Conservation (phyloP, 2,113 vertebrate species). For the Microtus ochrogaster region DNA sequence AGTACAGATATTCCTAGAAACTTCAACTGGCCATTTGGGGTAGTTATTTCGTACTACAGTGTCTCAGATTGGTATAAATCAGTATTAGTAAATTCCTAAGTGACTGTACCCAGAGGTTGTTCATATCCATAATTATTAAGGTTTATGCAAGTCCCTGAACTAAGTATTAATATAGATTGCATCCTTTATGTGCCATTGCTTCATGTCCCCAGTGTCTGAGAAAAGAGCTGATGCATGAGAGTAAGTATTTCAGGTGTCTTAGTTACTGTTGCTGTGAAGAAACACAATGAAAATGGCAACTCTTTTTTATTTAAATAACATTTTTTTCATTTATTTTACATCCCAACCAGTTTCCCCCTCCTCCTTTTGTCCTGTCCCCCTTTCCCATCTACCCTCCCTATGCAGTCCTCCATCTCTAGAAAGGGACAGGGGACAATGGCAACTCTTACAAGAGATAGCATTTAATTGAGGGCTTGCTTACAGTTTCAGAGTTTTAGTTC, state of each 20-base stretch:
- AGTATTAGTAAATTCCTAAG: constrained; percentile 35
- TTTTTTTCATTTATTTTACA: too few species aligned
- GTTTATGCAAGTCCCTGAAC: not conserved
- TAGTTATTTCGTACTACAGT: constrained; percentile 44
- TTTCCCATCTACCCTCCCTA: too few species aligned
- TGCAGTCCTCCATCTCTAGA: too few species aligned
- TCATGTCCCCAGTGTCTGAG: constrained; percentile 2
- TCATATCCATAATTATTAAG: constrained; percentile 7
- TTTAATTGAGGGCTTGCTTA: not conserved
- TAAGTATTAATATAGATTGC: constrained; percentile 10
- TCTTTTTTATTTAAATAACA: not conserved
- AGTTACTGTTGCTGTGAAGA: not conserved
- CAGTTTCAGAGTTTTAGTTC: not conserved
- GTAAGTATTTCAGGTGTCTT: constrained; percentile 12
- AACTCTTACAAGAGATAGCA: not conserved
- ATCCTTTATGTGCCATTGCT: not conserved
- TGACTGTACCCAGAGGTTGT: constrained; percentile 2
- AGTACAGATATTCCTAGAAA: not conserved
- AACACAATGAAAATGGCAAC: not conserved
- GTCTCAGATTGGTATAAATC: constrained; percentile 34
- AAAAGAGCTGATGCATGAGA: constrained; percentile 24
- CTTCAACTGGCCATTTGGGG: constrained; percentile 9
- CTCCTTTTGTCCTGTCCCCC: too few species aligned
- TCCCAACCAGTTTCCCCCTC: too few species aligned
- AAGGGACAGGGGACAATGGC: not conserved